phyloP scores from a whole-genome alignment of 1,140 invertebrate genomes.

The Scaptodrosophila lebanonensis region DNA sequence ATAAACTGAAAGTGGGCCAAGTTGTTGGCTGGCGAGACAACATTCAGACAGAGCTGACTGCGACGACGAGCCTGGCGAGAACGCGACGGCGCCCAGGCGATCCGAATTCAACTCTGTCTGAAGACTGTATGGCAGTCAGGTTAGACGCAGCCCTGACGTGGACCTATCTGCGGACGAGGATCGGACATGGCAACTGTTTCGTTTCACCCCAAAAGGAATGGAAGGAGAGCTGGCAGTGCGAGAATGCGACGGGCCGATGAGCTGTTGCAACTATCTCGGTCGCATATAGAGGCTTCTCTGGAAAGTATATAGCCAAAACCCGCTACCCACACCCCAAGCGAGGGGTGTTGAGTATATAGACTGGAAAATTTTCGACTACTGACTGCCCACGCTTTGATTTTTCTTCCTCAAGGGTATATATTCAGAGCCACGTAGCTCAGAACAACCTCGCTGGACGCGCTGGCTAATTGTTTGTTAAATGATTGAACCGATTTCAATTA shows the following conservation, averaged over 20 bases:
- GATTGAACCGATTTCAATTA: conserved; percentile 16
- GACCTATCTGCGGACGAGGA: conserved; percentile 47
- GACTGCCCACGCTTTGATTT: conserved; percentile 13
- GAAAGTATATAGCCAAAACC: conserved; percentile 2
- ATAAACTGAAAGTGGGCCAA: conserved; percentile 25
- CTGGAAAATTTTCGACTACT: conserved; percentile 60
- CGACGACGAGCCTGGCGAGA: conserved; percentile 50
- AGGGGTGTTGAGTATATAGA: conserved; percentile 46
- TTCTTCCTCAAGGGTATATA: conserved; percentile 40
- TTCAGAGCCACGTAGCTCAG: too few species aligned
- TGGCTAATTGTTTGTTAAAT: conserved; percentile 9
- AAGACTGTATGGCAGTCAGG: conserved; percentile 65
- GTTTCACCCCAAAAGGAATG: too few species aligned
- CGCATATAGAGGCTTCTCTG: conserved; percentile 9
- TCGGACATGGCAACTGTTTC: conserved; percentile 22
- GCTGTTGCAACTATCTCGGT: conserved; percentile 37
- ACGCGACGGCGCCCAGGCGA: conserved; percentile 43
- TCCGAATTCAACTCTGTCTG: conserved; percentile 74
- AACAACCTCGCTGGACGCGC: too few species aligned
- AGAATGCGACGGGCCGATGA: conserved; percentile 34
- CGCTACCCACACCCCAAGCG: neutral
- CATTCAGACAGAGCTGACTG: conserved; percentile 64
- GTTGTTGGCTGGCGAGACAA: conserved; percentile 40
- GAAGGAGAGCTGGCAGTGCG: conserved; percentile 13
- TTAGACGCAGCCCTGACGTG: conserved; percentile 15